A percentile compares a stretch with the other conserved stretches of the same genome.
These are phyloP conservation scores for Tapirus indicus DNA, from an alignment of 2,797 vertebrate genomes.

Conservation along the genomic window DNA sequence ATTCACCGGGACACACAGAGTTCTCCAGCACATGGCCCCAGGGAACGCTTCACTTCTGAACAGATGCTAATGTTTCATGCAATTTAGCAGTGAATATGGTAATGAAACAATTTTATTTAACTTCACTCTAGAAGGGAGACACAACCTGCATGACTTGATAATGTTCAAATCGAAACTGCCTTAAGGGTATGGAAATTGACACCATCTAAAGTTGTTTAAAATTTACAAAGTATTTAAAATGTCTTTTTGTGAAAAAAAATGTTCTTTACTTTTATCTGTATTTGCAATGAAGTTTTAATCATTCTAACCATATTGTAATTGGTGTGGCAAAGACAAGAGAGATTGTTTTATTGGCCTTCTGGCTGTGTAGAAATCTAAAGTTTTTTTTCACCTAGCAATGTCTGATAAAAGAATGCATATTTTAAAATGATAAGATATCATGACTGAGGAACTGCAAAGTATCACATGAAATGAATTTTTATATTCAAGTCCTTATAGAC, in stretches of 20 bases:
- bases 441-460: background rate
- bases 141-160: slow-evolving; percentile 33
- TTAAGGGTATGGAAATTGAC: slow-evolving; percentile 37
- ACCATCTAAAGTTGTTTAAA: slow-evolving; percentile 50
- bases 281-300: slow-evolving; percentile 11
- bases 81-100: slow-evolving; percentile 68
- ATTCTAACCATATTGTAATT: slow-evolving; percentile 16
- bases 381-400: background rate
- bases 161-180: slow-evolving; percentile 59
- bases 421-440: background rate
- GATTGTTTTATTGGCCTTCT: background rate
- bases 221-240: slow-evolving; percentile 61
- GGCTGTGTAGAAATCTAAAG: background rate
- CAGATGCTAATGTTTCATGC: slow-evolving; percentile 73
- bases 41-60: slow-evolving; percentile 70
- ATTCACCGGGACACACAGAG: background rate
- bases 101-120: slow-evolving; percentile 78
- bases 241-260: slow-evolving; percentile 49
- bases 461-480: background rate
- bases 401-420: background rate
- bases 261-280: slow-evolving; percentile 51
- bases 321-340: background rate
- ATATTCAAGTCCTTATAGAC: background rate
- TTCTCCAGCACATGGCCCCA: slow-evolving; percentile 63
- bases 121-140: slow-evolving; percentile 45